Evolutionary conservation across 2,797 vertebrate species (phyloP), one percentile per base, ranked within the genome.

Genomic region (Poecilia velifera): DNA sequence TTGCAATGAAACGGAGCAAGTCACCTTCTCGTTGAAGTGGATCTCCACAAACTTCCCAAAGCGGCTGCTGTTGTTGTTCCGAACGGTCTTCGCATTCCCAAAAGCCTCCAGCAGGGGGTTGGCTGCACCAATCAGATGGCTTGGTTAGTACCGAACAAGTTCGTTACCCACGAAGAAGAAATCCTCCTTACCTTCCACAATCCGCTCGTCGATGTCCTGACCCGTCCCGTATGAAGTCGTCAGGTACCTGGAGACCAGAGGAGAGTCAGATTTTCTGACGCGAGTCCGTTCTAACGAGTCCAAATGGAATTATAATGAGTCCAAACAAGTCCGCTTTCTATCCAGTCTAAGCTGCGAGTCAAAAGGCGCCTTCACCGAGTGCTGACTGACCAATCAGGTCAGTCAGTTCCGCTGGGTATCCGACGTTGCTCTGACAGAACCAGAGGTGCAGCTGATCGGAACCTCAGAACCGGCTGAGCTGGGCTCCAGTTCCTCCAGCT

Each of bases 1-100:
- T 9, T 55, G 28, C 34, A 20, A 4, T 74, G 6, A 12, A 18
- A 25, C 0, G 4, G 18, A 18, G 31, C 0, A 14, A 8, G 53
- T 28, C 90, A 99, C 98, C 97, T 99, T 99, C 90, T 97, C 97
- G 74, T 98, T 98, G 85, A 99, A 99, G 92, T 99, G 98, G 90
- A 99, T 99, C 93, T 99, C 98, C 87, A 99, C 98, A 91, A 99
- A 99, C 93, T 99, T 99, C 57, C 98, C 98, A 91, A 99, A 99
- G 82, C 98, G 97, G 76, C 98, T 99, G 92, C 98, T 99, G 94
- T 99, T 99, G 94, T 99, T 99, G 94, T 99, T 99, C 36, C 98
- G 96, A 88, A 99, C 98, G 0, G 98, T 99, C 91, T 99, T 99
- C 14, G 98, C 98, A n/a, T 99, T 99, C 87, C 98, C 98, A 83